Evolutionary conservation across 2,113 vertebrate species (phyloP).

Genomic region (Lanius collurio): DNA sequence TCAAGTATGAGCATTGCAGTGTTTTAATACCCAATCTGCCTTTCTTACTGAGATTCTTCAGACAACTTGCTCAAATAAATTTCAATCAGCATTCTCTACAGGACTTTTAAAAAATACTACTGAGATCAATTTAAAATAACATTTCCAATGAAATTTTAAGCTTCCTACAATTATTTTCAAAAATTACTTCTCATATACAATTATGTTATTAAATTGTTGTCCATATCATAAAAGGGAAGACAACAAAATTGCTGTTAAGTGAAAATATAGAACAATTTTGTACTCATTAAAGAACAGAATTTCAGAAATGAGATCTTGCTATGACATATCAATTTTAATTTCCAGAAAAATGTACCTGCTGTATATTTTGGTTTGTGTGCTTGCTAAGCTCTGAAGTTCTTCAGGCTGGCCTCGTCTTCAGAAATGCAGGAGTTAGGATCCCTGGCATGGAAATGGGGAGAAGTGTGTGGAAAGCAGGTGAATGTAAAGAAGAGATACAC

Average conservation of each 20-base stretch:
- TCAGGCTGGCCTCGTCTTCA: background rate
- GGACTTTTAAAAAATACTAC: background rate
- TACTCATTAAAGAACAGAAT: background rate
- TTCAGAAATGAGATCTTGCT: background rate
- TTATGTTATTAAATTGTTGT: background rate
- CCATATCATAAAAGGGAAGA: background rate
- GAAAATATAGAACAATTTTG: background rate
- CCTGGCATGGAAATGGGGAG: background rate
- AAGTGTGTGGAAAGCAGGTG: background rate
- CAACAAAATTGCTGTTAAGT: background rate
- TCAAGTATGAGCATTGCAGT: background rate
- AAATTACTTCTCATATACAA: background rate
- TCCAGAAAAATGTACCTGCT: background rate
- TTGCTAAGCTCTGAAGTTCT: background rate
- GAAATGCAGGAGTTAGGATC: background rate
- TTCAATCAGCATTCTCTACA: background rate
- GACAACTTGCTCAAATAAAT: background rate
- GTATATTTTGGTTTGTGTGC: background rate
- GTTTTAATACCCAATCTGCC: background rate
- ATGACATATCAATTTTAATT: background rate
- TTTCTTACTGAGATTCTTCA: background rate
- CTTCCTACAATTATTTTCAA: background rate
- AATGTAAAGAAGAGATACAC: background rate
- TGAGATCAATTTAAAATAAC: background rate
- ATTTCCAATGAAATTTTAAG: background rate